Evolutionary conservation across 2,113 vertebrate genomes (phyloP), one percentile per base, ranked within the genome.

Genomic region (Python bivittatus): DNA sequence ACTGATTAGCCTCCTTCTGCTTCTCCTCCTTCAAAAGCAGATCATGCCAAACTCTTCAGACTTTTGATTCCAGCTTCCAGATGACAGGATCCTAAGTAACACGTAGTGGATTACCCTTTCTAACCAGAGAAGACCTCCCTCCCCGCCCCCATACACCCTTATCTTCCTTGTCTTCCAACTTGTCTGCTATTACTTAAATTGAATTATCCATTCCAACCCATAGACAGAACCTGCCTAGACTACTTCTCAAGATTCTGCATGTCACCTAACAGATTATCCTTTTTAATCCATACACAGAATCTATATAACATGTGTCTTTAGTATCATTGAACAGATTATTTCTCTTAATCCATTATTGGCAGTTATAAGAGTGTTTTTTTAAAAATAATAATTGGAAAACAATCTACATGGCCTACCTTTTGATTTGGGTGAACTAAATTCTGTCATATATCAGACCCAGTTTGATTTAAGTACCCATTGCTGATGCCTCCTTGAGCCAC

Each of bases 271-370:
- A 97, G 95, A 97, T 97, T 96, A 97, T 96, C 96, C 96, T 1
- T 90, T 96, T 97, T 97, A 97, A 97, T 96, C 94, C 95, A 95
- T 96, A 95, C 93, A 96, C 94, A 97, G 95, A 96, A 95, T 96
- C 95, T 96, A 95, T 93, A 94, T 91, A 97, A 95, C 95, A 94
- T 94, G 94, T 94, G 95, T 95, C 95, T 97, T 97, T 96, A 96
- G 92, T 94, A 96, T 94, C 52, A 0, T 91, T 96, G 94, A 97
- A 94, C 94, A 94, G 95, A 96, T 97, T 97, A 97, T 96, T 97
- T 96, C 93, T 92, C 94, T 94, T 95, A 96, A 97, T 96, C 93
- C 94, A 95, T 95, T 95, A 97, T 94, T 95, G 94, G 93, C 94
- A 96, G 94, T 92, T 87, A 4, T 96, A 96, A 95, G 13, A 92